Base-by-base conservation (phyloP, 2,888 invertebrate species). In the Cabera pusaria region DNA sequence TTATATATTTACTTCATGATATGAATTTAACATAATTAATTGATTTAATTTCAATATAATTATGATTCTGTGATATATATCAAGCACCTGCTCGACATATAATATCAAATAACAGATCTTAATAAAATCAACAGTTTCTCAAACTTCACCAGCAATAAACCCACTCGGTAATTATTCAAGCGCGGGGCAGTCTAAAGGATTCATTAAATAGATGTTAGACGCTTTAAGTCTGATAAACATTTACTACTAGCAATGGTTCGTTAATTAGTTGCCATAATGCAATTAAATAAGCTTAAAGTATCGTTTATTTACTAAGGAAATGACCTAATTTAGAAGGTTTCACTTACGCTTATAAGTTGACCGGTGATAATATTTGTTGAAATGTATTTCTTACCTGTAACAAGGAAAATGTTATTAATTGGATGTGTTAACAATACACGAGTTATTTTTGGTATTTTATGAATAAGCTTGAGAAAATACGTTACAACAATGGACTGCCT, bases 361-460 rank as follows among this genome's bases (percentile, higher is more conserved):
- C n/a, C n/a, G n/a, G n/a, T n/a, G n/a, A n/a, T n/a, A n/a, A n/a
- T n/a, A n/a, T n/a, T n/a, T n/a, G n/a, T n/a, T n/a, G n/a, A n/a
- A n/a, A n/a, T n/a, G 14, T n/a, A 12, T 5, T 33, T 21, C 51
- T 51, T 47, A 51, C 51, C 51, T 51, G 44, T 27, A 51, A 51
- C 40, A 45, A 44, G 36, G 36, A 26, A 1, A 18, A 0, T 20
- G 7, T 20, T 20, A 6, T n/a, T 20, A 20, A 20, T 6, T 7
- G 20, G n/a, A 3, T 14, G 4, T 14, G 14, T 14, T 3, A n/a
- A n/a, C n/a, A n/a, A n/a, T n/a, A n/a, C n/a, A 4, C 14, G 14
- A 14, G 4, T 4, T 3, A 14, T 14, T 4, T 2, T 14, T 3
- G 14, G 14, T 14, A 14, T 14, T 14, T 14, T 14, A 14, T 14